Percentiles rank a stretch among this genome's conserved stretches.
phyloP scores from a whole-genome alignment of 2,113 vertebrate genomes.

The Spilogale gracilis region DNA sequence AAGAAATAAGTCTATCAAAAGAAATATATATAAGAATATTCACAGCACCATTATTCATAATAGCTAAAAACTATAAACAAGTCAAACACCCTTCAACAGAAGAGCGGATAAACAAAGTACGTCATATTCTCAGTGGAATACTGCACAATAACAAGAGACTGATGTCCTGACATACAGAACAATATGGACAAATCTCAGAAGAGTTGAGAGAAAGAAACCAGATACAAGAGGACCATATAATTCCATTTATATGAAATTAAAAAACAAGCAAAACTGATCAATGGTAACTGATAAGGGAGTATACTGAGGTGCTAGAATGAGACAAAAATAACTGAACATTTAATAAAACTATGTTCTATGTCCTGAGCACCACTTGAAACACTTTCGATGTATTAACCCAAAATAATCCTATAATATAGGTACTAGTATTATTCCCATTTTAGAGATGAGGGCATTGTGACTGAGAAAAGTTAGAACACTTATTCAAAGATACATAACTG shows the following conservation, averaged over 20 bases:
- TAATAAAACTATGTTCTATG: background rate
- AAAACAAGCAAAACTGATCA: background rate
- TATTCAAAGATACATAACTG: background rate
- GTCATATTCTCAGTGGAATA: background rate
- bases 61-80: background rate
- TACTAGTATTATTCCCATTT: background rate
- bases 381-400: background rate
- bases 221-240: background rate
- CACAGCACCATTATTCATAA: background rate
- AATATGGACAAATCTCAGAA: slow-evolving; percentile 1
- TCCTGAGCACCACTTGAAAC: background rate
- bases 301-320: background rate
- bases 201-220: slow-evolving; percentile 7
- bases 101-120: background rate
- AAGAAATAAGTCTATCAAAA: slow-evolving; percentile 36
- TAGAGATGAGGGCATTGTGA: background rate
- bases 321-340: slow-evolving; percentile 10
- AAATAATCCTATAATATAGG: background rate
- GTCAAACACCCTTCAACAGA: background rate
- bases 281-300: background rate
- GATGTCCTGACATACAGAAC: background rate
- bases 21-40: background rate
- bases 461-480: background rate
- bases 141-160: background rate
- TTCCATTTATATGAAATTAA: background rate